Percentiles rank a stretch among this genome's conserved stretches.
phyloP scores from a whole-genome alignment of 2,797 vertebrate genomes.

The Cynopterus sphinx region DNA sequence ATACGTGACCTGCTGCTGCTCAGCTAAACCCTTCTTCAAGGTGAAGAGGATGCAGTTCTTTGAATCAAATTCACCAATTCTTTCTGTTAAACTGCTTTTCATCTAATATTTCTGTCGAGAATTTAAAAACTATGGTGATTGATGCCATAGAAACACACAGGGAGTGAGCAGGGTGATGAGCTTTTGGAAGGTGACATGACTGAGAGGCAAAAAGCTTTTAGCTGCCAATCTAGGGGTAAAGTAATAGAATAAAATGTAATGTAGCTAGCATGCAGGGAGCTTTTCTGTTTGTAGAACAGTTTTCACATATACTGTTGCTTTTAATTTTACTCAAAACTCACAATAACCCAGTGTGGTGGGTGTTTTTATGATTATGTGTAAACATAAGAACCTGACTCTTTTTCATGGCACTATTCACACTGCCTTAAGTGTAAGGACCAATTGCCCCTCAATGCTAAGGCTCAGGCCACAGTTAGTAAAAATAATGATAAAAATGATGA shows the following conservation, averaged over 20 bases:
- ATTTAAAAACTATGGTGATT: slow-evolving; percentile 80
- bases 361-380: slow-evolving; percentile 14
- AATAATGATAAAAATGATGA: neutral
- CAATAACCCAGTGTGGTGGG: neutral
- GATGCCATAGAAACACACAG: slow-evolving; percentile 81
- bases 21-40: slow-evolving; percentile 12
- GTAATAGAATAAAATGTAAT: slow-evolving; percentile 49
- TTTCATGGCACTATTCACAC: neutral
- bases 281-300: slow-evolving; percentile 32
- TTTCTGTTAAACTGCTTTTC: slow-evolving; percentile 74
- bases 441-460: neutral
- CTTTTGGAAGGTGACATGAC: slow-evolving; percentile 62
- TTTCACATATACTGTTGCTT: neutral
- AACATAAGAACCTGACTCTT: neutral
- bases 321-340: slow-evolving; percentile 43
- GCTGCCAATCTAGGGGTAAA: slow-evolving; percentile 54
- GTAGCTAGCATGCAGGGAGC: neutral
- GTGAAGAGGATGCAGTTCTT: slow-evolving; percentile 42
- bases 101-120: slow-evolving; percentile 71
- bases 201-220: slow-evolving; percentile 71
- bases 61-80: slow-evolving; percentile 63
- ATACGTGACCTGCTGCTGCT: slow-evolving; percentile 5
- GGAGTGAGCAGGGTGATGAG: slow-evolving; percentile 61
- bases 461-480: slow-evolving; percentile 9
- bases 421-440: neutral